These are phyloP conservation scores for Archocentrus centrarchus DNA, from an alignment of 2,113 vertebrate species.

Conservation along the genomic window DNA sequence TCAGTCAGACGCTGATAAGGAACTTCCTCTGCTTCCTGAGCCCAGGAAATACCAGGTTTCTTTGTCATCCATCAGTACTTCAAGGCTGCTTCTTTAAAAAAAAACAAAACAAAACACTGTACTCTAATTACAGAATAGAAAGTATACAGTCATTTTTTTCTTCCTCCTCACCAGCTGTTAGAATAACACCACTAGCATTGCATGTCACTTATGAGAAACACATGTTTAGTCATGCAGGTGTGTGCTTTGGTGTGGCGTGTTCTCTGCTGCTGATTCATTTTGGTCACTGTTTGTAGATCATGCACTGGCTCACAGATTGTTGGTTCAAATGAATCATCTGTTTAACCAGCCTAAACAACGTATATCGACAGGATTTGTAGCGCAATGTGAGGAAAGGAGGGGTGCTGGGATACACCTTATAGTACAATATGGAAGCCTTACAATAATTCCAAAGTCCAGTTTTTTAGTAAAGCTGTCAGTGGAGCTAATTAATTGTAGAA, in stretches of 20 bases:
- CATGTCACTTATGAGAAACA: constrained; percentile 7
- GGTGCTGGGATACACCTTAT: neutral
- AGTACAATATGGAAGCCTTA: neutral
- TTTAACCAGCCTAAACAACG: constrained; percentile 49
- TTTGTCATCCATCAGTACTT: constrained; percentile 15
- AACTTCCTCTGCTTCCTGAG: constrained; percentile 68
- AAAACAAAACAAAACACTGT: neutral
- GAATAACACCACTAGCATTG: neutral
- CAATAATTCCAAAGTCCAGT: neutral
- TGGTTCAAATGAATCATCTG: constrained; percentile 68
- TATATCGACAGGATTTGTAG: constrained; percentile 16
- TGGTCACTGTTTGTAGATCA: constrained; percentile 10
- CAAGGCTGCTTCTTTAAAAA: neutral
- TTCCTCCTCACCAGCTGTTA: neutral
- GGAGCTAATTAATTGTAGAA: neutral
- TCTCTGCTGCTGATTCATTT: constrained; percentile 48
- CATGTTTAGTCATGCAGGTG: constrained; percentile 33
- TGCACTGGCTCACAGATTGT: constrained; percentile 35
- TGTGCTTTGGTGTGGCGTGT: constrained; percentile 70
- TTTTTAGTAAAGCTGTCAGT: neutral
- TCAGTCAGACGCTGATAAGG: constrained; percentile 38
- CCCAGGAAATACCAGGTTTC: constrained; percentile 59
- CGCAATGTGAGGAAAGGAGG: neutral
- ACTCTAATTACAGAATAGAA: neutral
- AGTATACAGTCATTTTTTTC: neutral